Percentiles rank a stretch among this genome's conserved stretches.
Conservation (phyloP, 2,113 vertebrate genomes). For the Notarius quadriscutis region DNA sequence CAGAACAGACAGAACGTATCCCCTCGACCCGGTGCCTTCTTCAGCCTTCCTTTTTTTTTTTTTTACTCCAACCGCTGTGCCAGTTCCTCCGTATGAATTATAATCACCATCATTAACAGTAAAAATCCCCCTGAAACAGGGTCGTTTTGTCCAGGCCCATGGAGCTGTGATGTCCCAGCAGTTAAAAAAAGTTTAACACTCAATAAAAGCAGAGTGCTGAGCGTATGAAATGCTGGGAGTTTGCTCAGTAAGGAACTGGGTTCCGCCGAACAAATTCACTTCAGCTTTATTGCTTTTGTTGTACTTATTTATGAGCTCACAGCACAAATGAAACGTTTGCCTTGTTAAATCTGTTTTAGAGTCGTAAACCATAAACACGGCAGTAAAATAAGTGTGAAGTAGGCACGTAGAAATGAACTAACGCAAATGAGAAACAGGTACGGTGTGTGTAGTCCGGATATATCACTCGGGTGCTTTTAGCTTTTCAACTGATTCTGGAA, state of each 20-base stretch:
- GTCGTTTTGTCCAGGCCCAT: background rate
- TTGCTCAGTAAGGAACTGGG: background rate
- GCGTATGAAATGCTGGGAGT: background rate
- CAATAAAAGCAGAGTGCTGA: background rate
- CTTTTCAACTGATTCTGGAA: background rate
- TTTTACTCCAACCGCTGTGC: background rate
- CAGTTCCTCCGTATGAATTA: background rate
- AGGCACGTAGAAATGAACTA: background rate
- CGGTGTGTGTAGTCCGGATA: background rate
- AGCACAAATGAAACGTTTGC: background rate
- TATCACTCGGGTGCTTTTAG: rapidly evolving
- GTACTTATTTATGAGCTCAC: slow-evolving; percentile 1
- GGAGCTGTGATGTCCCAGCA: background rate
- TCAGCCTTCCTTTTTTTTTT: background rate
- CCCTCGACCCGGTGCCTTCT: slow-evolving; percentile 35
- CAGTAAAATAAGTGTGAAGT: slow-evolving; percentile 4
- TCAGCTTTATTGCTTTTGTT: background rate
- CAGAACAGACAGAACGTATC: slow-evolving; percentile 55
- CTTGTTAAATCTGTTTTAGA: background rate
- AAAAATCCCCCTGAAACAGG: background rate
- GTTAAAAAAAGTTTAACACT: background rate
- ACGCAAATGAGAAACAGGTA: background rate
- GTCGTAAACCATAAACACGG: background rate
- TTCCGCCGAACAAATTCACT: background rate
- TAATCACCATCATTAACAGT: background rate